phyloP scores from a whole-genome alignment of 2,888 invertebrate species.

The Boloria euphrosyne region DNA sequence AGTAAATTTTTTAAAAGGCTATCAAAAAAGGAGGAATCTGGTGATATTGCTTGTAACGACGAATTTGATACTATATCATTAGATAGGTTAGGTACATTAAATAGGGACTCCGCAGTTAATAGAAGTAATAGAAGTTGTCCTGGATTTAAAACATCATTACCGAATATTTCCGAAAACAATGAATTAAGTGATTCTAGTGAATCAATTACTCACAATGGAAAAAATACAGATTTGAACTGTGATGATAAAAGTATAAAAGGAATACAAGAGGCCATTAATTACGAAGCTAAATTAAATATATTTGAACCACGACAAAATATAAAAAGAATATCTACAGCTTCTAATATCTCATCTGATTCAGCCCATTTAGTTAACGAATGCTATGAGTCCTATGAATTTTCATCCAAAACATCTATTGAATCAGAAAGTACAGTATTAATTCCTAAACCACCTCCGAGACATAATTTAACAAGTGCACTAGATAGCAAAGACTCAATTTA shows the following conservation, averaged over 20 bases:
- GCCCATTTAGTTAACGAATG: constrained; percentile 68
- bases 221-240: constrained; percentile 53
- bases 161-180: constrained; percentile 76
- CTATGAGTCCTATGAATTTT: constrained; percentile 70
- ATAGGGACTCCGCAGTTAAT: constrained; percentile 72
- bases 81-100: constrained; percentile 69
- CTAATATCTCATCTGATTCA: constrained; percentile 58
- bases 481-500: constrained; percentile 59
- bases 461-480: constrained; percentile 44
- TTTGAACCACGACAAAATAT: constrained; percentile 62
- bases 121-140: constrained; percentile 77
- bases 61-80: constrained; percentile 78
- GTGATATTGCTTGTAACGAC: constrained; percentile 72
- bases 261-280: constrained; percentile 59
- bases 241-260: constrained; percentile 45
- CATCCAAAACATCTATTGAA: constrained; percentile 35
- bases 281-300: constrained; percentile 56
- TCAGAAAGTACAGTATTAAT: constrained; percentile 40
- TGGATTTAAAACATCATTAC: constrained; percentile 74
- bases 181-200: constrained; percentile 68
- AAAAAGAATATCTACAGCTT: constrained; percentile 53
- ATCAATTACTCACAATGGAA: constrained; percentile 56
- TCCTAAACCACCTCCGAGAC: constrained; percentile 66
- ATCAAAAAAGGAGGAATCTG: constrained; percentile 74
- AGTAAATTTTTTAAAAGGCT: constrained; percentile 76